These are phyloP conservation scores for Branchinecta lindahli DNA, from an alignment of 1,140 invertebrate genomes.

Conservation along the genomic window DNA sequence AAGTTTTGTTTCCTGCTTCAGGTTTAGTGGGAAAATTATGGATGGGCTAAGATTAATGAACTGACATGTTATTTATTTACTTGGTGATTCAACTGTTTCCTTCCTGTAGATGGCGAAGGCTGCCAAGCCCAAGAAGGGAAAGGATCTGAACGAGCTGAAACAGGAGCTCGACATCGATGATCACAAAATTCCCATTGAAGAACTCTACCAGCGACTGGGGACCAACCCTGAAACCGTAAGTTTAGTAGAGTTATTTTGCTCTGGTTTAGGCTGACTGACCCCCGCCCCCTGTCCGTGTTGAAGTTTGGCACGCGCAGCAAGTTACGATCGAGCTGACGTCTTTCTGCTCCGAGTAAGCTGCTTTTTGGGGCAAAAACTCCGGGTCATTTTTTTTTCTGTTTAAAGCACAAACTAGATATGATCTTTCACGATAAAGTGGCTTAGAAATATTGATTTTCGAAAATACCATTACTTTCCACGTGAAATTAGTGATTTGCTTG, in stretches of 20 bases:
- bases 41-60: too few species aligned
- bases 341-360: neutral
- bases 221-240: slow-evolving; percentile 88
- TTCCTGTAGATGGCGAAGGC: neutral
- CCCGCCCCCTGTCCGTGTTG: neutral
- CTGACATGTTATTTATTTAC: too few species aligned
- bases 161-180: slow-evolving; percentile 96
- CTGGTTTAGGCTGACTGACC: neutral
- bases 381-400: too few species aligned
- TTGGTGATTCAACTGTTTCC: too few species aligned
- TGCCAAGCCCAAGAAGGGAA: slow-evolving; percentile 42
- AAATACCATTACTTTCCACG: too few species aligned
- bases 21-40: too few species aligned
- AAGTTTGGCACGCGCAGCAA: neutral
- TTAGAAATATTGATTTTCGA: too few species aligned
- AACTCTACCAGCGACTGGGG: slow-evolving; percentile 85
- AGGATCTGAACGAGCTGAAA: slow-evolving; percentile 90
- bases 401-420: too few species aligned
- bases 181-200: slow-evolving; percentile 91
- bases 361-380: neutral
- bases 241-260: too few species aligned
- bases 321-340: neutral
- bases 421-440: too few species aligned
- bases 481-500: too few species aligned
- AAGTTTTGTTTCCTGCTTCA: too few species aligned